Conservation (phyloP, 2,797 vertebrate genomes). For the Odontamblyopus rebecca region DNA sequence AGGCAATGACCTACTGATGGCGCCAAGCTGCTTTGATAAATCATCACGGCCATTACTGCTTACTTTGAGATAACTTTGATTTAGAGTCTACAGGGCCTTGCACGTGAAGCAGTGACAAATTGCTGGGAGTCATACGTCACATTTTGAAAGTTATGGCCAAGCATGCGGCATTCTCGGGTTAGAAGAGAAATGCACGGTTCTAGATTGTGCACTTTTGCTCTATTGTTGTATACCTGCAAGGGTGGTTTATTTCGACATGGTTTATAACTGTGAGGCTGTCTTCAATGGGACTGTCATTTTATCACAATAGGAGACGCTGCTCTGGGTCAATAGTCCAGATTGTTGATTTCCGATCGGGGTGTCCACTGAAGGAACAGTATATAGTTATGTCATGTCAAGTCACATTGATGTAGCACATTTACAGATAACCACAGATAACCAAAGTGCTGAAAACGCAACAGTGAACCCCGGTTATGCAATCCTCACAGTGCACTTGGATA, state of each 20-base stretch:
- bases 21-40: constrained; percentile 25
- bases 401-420: no score
- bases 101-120: constrained; percentile 5
- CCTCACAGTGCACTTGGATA: no score
- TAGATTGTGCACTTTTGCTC: neutral
- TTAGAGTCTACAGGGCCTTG: neutral
- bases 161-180: neutral
- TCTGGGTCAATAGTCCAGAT: neutral
- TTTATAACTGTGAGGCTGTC: neutral
- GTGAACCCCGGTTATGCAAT: no score
- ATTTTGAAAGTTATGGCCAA: constrained; percentile 26
- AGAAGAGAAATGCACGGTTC: neutral
- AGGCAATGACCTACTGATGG: constrained; percentile 18
- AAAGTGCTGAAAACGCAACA: no score
- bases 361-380: no score
- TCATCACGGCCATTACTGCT: constrained; percentile 17
- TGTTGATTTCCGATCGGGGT: no score
- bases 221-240: neutral
- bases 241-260: neutral
- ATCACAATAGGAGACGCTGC: neutral
- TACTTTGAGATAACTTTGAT: constrained; percentile 27
- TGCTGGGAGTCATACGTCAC: constrained; percentile 7
- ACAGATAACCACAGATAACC: no score
- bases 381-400: no score
- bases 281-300: neutral